Percentiles rank a stretch among this genome's conserved stretches.
Evolutionary conservation across 64 coral and sea anemone genomes (phyloP).

Genomic region (Montipora sp.): DNA sequence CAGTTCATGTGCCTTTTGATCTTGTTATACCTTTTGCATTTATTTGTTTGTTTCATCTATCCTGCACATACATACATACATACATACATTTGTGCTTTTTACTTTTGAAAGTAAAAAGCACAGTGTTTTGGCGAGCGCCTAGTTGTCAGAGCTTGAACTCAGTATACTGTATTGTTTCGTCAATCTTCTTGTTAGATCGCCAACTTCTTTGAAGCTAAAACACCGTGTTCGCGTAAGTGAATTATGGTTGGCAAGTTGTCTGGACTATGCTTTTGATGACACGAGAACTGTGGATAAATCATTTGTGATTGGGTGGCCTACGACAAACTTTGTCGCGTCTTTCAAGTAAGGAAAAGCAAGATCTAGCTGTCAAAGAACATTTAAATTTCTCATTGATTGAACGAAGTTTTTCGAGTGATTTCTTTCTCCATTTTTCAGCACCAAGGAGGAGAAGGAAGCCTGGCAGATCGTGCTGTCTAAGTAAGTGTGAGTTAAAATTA

Average conservation of each 20-base stretch:
- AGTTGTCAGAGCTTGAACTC: no score
- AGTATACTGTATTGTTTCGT: no score
- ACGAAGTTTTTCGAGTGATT: neutral
- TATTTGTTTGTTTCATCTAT: no score
- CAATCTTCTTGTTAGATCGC: slow-evolving; percentile 44
- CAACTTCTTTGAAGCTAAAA: slow-evolving; percentile 86
- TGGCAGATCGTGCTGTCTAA: slow-evolving; percentile 64
- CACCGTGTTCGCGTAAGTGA: slow-evolving; percentile 81
- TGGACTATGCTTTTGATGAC: slow-evolving; percentile 80
- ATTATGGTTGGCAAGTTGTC: slow-evolving; percentile 78
- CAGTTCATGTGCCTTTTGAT: no score
- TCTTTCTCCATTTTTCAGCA: slow-evolving; percentile 13
- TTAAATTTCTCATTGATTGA: neutral
- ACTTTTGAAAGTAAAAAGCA: no score
- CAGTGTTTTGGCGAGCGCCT: no score
- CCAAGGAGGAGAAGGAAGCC: slow-evolving; percentile 68
- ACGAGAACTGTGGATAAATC: slow-evolving; percentile 77
- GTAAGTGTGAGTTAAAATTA: slow-evolving; percentile 41
- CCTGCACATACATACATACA: no score
- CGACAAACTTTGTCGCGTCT: slow-evolving; percentile 79
- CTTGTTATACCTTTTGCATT: no score
- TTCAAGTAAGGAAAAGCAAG: slow-evolving; percentile 69
- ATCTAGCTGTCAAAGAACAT: neutral
- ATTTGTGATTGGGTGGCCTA: slow-evolving; percentile 93
- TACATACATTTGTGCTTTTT: no score